A percentile compares a stretch with the other conserved stretches of the same genome.
Conservation (phyloP, 2,113 vertebrate genomes). For the Numenius arquata region DNA sequence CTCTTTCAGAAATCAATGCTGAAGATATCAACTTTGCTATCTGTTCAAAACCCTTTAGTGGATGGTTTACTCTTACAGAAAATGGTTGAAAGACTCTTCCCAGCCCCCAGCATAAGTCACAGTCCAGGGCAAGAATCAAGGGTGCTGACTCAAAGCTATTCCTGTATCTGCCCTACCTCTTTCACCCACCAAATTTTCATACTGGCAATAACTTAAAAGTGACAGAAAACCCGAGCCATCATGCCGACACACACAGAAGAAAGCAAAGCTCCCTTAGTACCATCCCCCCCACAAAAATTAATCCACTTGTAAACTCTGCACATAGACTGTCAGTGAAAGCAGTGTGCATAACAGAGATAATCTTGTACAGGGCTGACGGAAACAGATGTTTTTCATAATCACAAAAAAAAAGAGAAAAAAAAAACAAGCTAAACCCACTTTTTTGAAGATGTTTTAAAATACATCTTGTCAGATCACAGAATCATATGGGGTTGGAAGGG, state of each 20-base stretch:
- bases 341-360: background rate
- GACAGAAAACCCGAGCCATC: background rate
- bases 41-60: background rate
- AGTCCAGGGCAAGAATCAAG: background rate
- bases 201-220: background rate
- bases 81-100: background rate
- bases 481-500: too few relatives aligned
- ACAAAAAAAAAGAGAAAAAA: background rate
- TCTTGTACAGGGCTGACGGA: background rate
- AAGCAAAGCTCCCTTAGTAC: background rate
- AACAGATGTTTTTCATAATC: background rate
- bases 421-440: background rate
- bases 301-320: background rate
- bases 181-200: background rate
- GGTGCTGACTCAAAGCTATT: background rate
- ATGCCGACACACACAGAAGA: background rate
- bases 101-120: background rate
- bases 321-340: background rate
- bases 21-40: background rate
- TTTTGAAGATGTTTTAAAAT: background rate
- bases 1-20: background rate
- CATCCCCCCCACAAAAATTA: background rate
- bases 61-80: background rate
- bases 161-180: background rate
- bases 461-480: background rate